Evolutionary conservation across 2,797 vertebrate species (phyloP), one percentile per base, ranked within the genome.

Genomic region (Sebastiscus tertius): DNA sequence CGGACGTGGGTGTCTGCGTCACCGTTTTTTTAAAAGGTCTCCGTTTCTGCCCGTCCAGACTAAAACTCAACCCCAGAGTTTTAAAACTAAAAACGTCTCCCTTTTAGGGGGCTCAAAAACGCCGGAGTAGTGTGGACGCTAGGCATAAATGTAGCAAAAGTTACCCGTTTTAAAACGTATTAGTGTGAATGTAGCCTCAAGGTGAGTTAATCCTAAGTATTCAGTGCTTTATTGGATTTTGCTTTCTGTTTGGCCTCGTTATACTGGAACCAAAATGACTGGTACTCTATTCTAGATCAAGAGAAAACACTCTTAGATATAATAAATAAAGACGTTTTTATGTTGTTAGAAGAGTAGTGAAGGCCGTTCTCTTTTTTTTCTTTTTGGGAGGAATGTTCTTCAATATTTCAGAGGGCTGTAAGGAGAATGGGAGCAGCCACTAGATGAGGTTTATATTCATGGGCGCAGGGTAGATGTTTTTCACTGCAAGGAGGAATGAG

Each of bases 401-500:
- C 16, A 79, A 92, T 89, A 88, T 84, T 90, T 90, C 56, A 88
- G 26, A 39, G 65, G 69, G 36, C 58, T 77, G 68, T 64, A 27
- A 27, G 73, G 46, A 88, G 75, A 82, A 75, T 39, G 39, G 75
- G 79, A 64, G 39, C 64, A 69, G 79, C 52, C 56, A 22, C 33
- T n/a, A 36, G 33, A 82, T 42, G 22, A 82, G 55, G 52, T 81
- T 87, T 81, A 76, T 83, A 84, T 83, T 81, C 71, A 77, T 18
- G 54, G 27, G 20, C n/a, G 61, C 18, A 68, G 58, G 80, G 62
- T 14, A 18, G 31, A 80, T 60, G 42, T 59, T 69, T 77, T 65
- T 79, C 54, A 75, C 54, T 52, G 64, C 31, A 52, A 74, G 36
- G 24, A 69, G 36, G 34, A 75, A 34, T 5, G 65, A 75, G 81